These are phyloP conservation scores for Ectobius pallidus DNA, from an alignment of 2,888 invertebrate genomes.

Conservation along the genomic window DNA sequence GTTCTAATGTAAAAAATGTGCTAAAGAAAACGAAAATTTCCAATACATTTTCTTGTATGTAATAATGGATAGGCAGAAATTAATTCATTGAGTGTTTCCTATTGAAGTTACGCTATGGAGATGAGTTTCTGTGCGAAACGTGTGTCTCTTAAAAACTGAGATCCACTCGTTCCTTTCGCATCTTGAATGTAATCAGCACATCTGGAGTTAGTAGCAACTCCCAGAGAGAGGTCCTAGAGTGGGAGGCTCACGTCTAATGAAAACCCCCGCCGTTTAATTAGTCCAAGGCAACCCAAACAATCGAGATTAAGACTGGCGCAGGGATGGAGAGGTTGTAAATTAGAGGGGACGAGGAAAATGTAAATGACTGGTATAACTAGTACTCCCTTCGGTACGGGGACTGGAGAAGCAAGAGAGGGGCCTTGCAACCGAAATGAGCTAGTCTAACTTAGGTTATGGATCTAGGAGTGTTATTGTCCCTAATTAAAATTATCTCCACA, in stretches of 20 bases:
- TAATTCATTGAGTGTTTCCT: too few species aligned
- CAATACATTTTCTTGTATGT: too few species aligned
- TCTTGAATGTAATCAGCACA: conserved; percentile 33
- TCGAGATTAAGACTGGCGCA: conserved; percentile 38
- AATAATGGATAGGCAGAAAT: too few species aligned
- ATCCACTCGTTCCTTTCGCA: background rate
- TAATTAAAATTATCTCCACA: conserved; percentile 8
- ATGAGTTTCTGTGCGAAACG: too few species aligned
- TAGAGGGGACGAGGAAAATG: conserved; percentile 36
- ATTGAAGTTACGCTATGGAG: too few species aligned
- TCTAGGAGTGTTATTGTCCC: conserved; percentile 10
- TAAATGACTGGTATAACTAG: conserved; percentile 35
- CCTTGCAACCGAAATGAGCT: background rate
- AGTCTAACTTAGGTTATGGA: conserved; percentile 3
- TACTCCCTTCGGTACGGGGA: background rate
- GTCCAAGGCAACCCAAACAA: conserved; percentile 45
- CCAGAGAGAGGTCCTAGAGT: conserved; percentile 3
- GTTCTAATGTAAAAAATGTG: too few species aligned
- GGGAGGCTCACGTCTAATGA: conserved; percentile 38
- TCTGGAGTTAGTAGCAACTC: conserved; percentile 17
- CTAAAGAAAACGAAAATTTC: too few species aligned
- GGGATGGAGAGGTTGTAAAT: conserved; percentile 39
- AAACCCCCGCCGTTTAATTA: conserved; percentile 49
- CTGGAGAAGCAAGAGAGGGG: background rate
- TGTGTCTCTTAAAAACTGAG: conserved; percentile 1